Conservation (phyloP, 2,797 vertebrate species). For the Darevskia mixta region DNA sequence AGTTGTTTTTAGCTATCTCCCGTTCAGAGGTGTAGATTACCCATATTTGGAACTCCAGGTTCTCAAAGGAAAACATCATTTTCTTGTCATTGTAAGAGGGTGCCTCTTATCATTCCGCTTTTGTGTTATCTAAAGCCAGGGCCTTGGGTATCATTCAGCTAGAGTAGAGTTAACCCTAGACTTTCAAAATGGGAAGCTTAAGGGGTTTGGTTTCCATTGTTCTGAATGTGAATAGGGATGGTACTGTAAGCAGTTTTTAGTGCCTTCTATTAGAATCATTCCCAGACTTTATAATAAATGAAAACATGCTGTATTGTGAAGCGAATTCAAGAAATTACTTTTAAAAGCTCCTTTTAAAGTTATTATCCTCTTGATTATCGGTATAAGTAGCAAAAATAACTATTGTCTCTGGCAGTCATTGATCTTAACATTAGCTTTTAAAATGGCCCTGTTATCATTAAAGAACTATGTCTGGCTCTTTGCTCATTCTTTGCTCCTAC, state of each 20-base stretch:
- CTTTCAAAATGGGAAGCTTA: neutral
- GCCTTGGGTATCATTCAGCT: neutral
- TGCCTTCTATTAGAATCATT: neutral
- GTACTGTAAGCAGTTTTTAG: neutral
- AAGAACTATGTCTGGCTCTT: neutral
- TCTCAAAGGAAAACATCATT: neutral
- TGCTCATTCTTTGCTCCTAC: conserved; percentile 23
- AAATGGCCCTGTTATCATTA: conserved; percentile 3
- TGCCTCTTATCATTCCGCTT: neutral
- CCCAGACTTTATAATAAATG: neutral
- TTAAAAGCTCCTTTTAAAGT: conserved; percentile 15
- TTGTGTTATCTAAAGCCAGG: neutral
- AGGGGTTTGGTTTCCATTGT: neutral
- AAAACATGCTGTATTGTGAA: neutral
- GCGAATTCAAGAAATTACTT: neutral
- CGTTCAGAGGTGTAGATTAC: neutral
- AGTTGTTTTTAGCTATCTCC: too few species aligned
- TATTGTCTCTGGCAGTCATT: conserved; percentile 4
- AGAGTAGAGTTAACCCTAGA: neutral
- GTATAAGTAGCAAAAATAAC: neutral
- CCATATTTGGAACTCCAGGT: neutral
- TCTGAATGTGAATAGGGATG: neutral
- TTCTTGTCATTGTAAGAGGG: neutral
- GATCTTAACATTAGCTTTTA: neutral
- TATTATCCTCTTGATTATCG: neutral